Conservation (phyloP, 2,888 invertebrate species). For the Branchellion lobata region DNA sequence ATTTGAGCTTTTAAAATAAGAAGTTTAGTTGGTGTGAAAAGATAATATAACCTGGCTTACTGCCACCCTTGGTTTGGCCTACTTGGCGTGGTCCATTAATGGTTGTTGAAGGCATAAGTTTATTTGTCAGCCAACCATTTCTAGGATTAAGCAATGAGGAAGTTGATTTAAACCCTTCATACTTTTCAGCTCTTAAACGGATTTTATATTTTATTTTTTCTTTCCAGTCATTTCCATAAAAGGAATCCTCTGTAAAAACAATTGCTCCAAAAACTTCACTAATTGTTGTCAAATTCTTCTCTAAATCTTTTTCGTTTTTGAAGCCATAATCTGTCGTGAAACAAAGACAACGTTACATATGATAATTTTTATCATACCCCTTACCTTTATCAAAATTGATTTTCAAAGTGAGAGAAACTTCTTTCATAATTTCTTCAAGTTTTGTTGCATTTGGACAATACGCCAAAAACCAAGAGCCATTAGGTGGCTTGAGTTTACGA, state of each 20-base stretch:
- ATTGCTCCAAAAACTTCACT: constrained; percentile 34
- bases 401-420: constrained; percentile 41
- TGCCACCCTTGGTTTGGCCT: constrained; percentile 34
- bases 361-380: not conserved
- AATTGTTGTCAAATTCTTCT: constrained; percentile 50
- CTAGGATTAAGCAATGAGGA: not conserved
- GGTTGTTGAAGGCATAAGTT: constrained; percentile 12
- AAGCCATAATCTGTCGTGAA: constrained; percentile 56
- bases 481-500: not conserved
- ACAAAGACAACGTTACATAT: not conserved
- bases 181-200: constrained; percentile 35
- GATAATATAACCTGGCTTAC: constrained; percentile 38
- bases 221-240: not conserved
- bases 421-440: constrained; percentile 35
- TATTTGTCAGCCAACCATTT: constrained; percentile 36
- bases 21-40: too few relatives aligned
- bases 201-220: constrained; percentile 40
- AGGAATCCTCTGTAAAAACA: constrained; percentile 19
- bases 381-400: constrained; percentile 7
- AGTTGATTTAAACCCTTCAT: not conserved
- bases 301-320: constrained; percentile 60
- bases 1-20: too few relatives aligned
- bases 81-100: constrained; percentile 21
- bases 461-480: constrained; percentile 40
- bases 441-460: constrained; percentile 46